Evolutionary conservation across 2,797 vertebrate genomes (phyloP), one percentile per base, ranked within the genome.

Genomic region (Rhinoraja longicauda): DNA sequence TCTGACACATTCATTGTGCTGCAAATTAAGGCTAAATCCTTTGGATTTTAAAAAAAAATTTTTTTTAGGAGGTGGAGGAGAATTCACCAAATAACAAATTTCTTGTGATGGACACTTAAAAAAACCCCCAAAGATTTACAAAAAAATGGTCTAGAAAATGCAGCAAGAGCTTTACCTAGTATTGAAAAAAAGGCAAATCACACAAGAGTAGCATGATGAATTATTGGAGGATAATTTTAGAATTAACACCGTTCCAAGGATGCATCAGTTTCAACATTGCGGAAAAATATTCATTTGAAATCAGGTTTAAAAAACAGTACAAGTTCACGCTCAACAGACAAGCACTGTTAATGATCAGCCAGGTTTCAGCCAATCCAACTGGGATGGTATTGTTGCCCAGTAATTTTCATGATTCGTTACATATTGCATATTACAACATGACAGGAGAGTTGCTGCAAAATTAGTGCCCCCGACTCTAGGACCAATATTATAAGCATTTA

Each of bases 1-100:
- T 92, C 39, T 32, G n/a, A 72, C 15, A 24, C 86, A 92, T 45
- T 73, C 70, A 75, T 92, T 75, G 90, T 92, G 86, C 86, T 92
- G 70, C 26, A 92, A 72, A 92, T 92, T 92, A 92, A 92, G 67
- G 90, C 70, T 75, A 73, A 75, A 73, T 91, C 36, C 45, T 92
- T n/a, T 92, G 90, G 32, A 75, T 92, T 17, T n/a, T n/a, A n/a
- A n/a, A n/a, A n/a, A n/a, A n/a, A n/a, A n/a, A n/a, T n/a, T 45
- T 92, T 53, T 57, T 53, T 45, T 45, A 45, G 70, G 90, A 70
- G 64, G n/a, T n/a, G 39, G 5, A 72, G 75, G 45, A 70, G 26
- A 26, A 73, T 75, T 92, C 8, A 57, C 39, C 45, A 7, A 45
- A 53, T 26, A 67, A 67, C 59, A 88, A 88, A 86, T 70, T 70